Evolutionary conservation across 2,888 invertebrate genomes (phyloP).

Genomic region (Andrena minutula): DNA sequence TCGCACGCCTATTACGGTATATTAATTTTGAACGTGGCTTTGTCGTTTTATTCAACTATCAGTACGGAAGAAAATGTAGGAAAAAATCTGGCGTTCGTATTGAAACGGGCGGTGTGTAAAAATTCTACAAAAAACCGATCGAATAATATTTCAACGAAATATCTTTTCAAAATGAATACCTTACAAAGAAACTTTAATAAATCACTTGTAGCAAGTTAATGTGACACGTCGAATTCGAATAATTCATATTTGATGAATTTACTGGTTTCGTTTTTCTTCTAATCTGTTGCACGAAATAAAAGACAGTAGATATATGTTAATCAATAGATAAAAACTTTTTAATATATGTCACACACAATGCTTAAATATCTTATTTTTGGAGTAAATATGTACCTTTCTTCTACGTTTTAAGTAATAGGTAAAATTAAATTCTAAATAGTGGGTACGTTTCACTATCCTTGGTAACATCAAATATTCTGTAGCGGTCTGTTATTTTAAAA

Average conservation of each 20-base stretch:
- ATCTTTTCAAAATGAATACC: slow-evolving; percentile 25
- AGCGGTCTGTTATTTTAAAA: slow-evolving; percentile 23
- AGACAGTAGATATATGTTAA: slow-evolving; percentile 28
- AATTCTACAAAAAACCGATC: slow-evolving; percentile 21
- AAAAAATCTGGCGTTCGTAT: slow-evolving; percentile 18
- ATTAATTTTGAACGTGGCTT: slow-evolving; percentile 16
- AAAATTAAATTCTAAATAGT: slow-evolving; percentile 36
- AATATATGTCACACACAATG: slow-evolving; percentile 32
- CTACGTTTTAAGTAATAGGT: slow-evolving; percentile 28
- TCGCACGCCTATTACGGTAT: neutral
- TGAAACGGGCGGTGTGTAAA: slow-evolving; percentile 19
- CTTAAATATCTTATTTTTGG: slow-evolving; percentile 25
- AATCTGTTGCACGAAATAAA: slow-evolving; percentile 21
- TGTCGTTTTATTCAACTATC: slow-evolving; percentile 8
- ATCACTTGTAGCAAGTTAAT: slow-evolving; percentile 32
- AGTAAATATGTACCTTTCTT: slow-evolving; percentile 31
- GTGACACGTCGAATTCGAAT: neutral
- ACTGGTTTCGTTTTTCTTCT: neutral
- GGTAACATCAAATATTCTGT: slow-evolving; percentile 42
- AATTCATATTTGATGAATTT: slow-evolving; percentile 16
- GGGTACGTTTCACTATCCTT: slow-evolving; percentile 31
- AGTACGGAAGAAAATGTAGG: slow-evolving; percentile 30
- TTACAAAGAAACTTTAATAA: slow-evolving; percentile 43
- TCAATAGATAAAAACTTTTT: slow-evolving; percentile 22
- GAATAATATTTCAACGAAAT: slow-evolving; percentile 22